Conservation (phyloP, 2,888 invertebrate genomes). For the Drosophila prostipennis region DNA sequence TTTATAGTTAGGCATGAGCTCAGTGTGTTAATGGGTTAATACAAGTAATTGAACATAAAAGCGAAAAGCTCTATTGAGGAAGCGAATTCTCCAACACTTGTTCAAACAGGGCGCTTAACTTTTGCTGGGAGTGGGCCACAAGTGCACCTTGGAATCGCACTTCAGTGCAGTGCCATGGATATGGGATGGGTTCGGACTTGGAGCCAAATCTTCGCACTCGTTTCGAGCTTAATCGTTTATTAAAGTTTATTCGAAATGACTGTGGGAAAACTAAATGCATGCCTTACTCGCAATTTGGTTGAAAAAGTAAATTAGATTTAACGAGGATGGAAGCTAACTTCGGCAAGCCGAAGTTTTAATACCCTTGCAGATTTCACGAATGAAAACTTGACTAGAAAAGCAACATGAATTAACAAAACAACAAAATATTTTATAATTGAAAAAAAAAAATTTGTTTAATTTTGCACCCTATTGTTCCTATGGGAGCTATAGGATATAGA, state of each 20-base stretch:
- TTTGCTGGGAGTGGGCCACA: conserved; percentile 32
- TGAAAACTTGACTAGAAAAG: no score
- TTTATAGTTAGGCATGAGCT: conserved; percentile 60
- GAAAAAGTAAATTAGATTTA: not conserved
- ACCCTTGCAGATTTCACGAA: no score
- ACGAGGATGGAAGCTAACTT: no score
- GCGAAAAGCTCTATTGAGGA: conserved; percentile 48
- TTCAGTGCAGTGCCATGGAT: conserved; percentile 36
- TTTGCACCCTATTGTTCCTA: no score
- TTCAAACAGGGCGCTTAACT: conserved; percentile 44
- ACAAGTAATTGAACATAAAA: conserved; percentile 48
- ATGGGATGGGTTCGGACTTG: conserved; percentile 24
- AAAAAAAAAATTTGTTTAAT: no score
- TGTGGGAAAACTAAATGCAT: conserved; percentile 14
- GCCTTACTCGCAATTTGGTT: not conserved
- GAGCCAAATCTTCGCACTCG: conserved; percentile 9
- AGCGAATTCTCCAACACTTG: conserved; percentile 41
- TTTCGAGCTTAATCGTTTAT: conserved; percentile 10
- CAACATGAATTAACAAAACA: no score
- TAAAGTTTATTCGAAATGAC: not conserved
- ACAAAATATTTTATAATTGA: no score
- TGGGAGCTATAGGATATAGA: no score
- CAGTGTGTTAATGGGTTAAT: conserved; percentile 59
- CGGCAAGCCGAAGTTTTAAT: no score
- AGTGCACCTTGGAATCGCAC: conserved; percentile 40